Evolutionary conservation across 2,888 invertebrate genomes (phyloP), one percentile per base, ranked within the genome.

Genomic region (Cinara cedri): DNA sequence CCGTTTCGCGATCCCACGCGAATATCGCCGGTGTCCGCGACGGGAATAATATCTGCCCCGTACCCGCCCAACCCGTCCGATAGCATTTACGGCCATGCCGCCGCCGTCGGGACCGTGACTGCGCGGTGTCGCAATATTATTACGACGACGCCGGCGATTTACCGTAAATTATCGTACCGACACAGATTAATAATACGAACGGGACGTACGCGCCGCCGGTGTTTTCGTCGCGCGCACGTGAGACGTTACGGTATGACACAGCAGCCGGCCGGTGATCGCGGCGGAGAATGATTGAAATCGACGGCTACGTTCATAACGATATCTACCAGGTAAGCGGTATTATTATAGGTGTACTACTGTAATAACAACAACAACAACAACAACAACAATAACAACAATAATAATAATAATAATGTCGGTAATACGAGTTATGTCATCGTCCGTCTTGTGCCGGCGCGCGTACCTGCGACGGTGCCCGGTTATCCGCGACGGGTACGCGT

Each of bases 221-320:
- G 34, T 34, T 34, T 34, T 34, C 34, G 34, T 34, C 24, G 57
- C 24, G 57, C 57, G 24, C 57, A 60, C 6, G 57, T 24, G 57
- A 49, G 8, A 1, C 21, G 13, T 1, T 1, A 46, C 3, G 42
- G n/a, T n/a, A 44, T 24, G 57, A n/a, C 49, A 34, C 2, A 24
- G 3, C 6, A 16, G 1, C 11, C 49, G 8, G 42, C 24, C 11
- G 51, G 13, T 26, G 16, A 4, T 46, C 24, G 26, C 62, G 34
- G 14, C n/a, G 34, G 72, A 74, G 14, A 49, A 74, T 63, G 72
- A 74, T 46, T 51, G 62, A 74, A 34, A 51, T 16, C 62, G 62
- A 21, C 42, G 14, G 21, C n/a, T 19, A 19, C 70, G 34, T 34
- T 34, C 34, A 34, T 34, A 34, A 19, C n/a, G n/a, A n/a, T 46